Evolutionary conservation across 2,797 vertebrate genomes (phyloP).

Genomic region (Hyperoplus immaculatus): DNA sequence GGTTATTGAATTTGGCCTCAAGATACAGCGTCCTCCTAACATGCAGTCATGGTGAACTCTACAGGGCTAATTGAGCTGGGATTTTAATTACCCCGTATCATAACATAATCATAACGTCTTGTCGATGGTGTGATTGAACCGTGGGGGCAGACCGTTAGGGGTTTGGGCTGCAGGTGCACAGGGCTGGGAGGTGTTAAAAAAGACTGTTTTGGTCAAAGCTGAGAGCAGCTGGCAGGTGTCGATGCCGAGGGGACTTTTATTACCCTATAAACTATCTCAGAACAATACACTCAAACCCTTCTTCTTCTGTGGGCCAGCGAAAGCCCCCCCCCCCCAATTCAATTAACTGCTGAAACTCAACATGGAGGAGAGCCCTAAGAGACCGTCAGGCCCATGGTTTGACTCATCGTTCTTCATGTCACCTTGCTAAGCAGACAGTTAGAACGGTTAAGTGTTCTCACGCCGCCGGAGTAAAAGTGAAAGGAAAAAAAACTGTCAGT

Average conservation of each 20-base stretch:
- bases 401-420: conserved; percentile 69
- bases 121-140: conserved; percentile 41
- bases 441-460: conserved; percentile 33
- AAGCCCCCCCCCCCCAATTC: conserved; percentile 56
- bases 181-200: conserved; percentile 68
- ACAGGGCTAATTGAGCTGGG: conserved; percentile 71
- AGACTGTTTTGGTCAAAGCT: conserved; percentile 66
- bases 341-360: conserved; percentile 66
- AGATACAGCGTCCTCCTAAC: conserved; percentile 60
- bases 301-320: conserved; percentile 65
- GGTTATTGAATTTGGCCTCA: conserved; percentile 61
- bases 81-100: conserved; percentile 72
- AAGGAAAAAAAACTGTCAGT: conserved; percentile 33
- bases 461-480: conserved; percentile 37
- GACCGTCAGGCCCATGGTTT: conserved; percentile 28
- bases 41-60: conserved; percentile 74
- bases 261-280: conserved; percentile 78
- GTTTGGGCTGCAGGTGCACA: conserved; percentile 75
- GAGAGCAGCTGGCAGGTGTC: conserved; percentile 81
- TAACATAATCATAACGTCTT: conserved; percentile 59
- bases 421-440: conserved; percentile 54
- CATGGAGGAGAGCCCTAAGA: conserved; percentile 53
- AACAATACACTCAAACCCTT: conserved; percentile 67
- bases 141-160: conserved; percentile 45
- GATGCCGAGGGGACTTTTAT: conserved; percentile 75